Percentiles rank a stretch among this genome's conserved stretches.
phyloP scores from a whole-genome alignment of 2,888 invertebrate genomes.

The Noctua fimbriata region DNA sequence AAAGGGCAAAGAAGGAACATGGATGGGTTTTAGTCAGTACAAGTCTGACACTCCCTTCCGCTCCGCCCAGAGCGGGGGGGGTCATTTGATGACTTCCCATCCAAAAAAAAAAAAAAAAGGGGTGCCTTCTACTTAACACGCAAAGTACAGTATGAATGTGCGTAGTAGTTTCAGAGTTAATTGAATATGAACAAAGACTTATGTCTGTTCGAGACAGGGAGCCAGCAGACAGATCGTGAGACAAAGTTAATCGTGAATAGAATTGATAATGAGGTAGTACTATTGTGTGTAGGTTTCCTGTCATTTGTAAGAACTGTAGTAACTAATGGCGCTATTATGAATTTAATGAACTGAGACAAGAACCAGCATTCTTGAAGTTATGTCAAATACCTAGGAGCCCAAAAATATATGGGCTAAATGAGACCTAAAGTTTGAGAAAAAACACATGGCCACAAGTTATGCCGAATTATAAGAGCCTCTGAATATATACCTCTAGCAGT shows the following conservation, averaged over 20 bases:
- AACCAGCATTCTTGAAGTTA: neutral
- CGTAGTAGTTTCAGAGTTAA: constrained; percentile 27
- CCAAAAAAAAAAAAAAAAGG: too few species aligned
- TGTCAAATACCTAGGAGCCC: neutral
- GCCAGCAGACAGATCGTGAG: constrained; percentile 40
- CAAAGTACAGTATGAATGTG: neutral
- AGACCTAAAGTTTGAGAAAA: neutral
- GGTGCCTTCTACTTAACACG: neutral
- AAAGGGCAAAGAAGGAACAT: too few species aligned
- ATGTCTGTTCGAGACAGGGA: neutral
- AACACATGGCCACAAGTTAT: neutral
- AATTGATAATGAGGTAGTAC: constrained; percentile 24
- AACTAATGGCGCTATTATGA: neutral
- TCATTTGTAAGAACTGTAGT: neutral
- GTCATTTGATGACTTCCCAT: too few species aligned
- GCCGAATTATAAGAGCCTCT: neutral
- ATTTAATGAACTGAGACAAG: neutral
- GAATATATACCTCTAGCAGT: neutral
- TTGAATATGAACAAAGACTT: constrained; percentile 46
- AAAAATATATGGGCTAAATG: neutral
- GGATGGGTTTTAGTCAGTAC: too few species aligned
- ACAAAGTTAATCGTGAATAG: constrained; percentile 29
- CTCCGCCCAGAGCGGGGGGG: too few species aligned
- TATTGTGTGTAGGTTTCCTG: constrained; percentile 15
- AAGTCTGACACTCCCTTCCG: too few species aligned